Evolutionary conservation across 2,888 invertebrate species (phyloP).

Genomic region (Drosophila nigricruria): DNA sequence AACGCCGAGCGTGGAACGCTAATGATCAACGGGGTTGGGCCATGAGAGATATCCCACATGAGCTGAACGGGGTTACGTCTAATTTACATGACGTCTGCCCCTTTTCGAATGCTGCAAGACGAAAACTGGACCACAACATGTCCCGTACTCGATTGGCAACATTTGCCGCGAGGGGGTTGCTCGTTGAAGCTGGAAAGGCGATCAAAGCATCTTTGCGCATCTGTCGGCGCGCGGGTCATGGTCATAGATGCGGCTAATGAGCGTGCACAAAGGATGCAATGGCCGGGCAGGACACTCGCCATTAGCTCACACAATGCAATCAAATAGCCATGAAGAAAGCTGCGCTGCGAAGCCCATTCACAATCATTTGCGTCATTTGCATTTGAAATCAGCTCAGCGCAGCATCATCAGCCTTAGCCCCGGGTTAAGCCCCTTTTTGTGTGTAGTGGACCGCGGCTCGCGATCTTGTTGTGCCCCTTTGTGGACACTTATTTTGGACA

Average conservation of each 20-base stretch:
- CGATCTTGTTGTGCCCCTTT: conserved; percentile 59
- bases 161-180: conserved; percentile 61
- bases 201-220: conserved; percentile 58
- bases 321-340: conserved; percentile 72
- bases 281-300: conserved; percentile 61
- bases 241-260: conserved; percentile 77
- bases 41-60: conserved; percentile 33
- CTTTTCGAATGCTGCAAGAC: conserved; percentile 43
- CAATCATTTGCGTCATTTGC: conserved; percentile 47
- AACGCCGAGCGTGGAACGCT: conserved; percentile 28
- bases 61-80: conserved; percentile 52
- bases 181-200: conserved; percentile 29
- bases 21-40: conserved; percentile 75
- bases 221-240: conserved; percentile 55
- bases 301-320: conserved; percentile 73
- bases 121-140: conserved; percentile 68
- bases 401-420: conserved; percentile 24
- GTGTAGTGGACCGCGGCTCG: conserved; percentile 31
- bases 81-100: conserved; percentile 64
- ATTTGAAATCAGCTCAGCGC: conserved; percentile 75
- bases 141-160: conserved; percentile 57
- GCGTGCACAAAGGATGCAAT: conserved; percentile 67
- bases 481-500: conserved; percentile 77
- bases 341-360: conserved; percentile 29
- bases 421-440: conserved; percentile 17